Percentiles rank a stretch among this genome's conserved stretches.
Conservation (phyloP, 2,113 vertebrate species). For the Hymenochirus boettgeri region DNA sequence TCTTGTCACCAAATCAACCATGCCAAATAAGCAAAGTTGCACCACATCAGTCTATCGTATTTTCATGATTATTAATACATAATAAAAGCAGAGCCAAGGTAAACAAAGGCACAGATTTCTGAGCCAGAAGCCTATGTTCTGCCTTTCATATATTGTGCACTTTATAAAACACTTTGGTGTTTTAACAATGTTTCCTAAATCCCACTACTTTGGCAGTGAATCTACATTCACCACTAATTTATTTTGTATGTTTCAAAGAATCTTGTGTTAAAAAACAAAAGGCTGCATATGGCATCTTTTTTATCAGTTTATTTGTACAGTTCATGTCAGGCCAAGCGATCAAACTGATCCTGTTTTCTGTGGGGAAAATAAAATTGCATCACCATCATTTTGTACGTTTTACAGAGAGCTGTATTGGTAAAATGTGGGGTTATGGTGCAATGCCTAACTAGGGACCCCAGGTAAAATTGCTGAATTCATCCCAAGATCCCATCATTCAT, state of each 20-base stretch:
- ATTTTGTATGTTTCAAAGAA: not conserved
- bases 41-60: constrained; percentile 40
- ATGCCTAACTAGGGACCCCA: too few relatives aligned
- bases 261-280: not conserved
- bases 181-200: not conserved
- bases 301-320: too few relatives aligned
- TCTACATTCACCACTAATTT: not conserved
- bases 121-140: constrained; percentile 20
- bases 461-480: too few relatives aligned
- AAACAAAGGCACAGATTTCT: constrained; percentile 25
- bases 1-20: constrained; percentile 36
- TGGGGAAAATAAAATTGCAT: too few relatives aligned
- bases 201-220: not conserved
- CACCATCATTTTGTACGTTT: too few relatives aligned
- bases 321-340: too few relatives aligned
- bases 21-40: constrained; percentile 37
- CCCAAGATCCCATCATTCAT: too few relatives aligned
- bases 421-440: too few relatives aligned
- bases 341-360: too few relatives aligned
- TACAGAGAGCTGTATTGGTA: too few relatives aligned
- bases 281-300: too few relatives aligned
- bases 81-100: constrained; percentile 37
- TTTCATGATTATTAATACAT: constrained; percentile 40
- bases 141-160: constrained; percentile 23
- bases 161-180: constrained; percentile 18